Percentiles rank a stretch among this genome's conserved stretches.
Conservation (phyloP, 2,888 invertebrate species). For the Aleiodes testaceus region DNA sequence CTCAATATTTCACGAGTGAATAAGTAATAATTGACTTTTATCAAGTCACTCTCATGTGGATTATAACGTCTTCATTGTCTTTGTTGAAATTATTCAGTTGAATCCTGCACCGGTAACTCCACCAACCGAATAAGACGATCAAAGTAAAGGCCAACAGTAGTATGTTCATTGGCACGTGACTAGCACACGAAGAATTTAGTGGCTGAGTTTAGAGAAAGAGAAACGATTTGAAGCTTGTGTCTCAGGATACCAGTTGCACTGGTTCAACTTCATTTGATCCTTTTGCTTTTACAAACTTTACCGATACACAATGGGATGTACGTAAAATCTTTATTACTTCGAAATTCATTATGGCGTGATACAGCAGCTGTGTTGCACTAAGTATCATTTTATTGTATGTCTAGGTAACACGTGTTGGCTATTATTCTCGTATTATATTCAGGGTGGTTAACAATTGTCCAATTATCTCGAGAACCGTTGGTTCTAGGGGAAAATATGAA, state of each 20-base stretch:
- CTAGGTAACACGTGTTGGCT: not conserved
- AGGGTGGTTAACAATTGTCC: too few relatives aligned
- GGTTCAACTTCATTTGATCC: not conserved
- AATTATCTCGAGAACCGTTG: too few relatives aligned
- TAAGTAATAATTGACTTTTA: too few relatives aligned
- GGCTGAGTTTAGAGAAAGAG: not conserved
- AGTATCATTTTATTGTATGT: conserved; percentile 3
- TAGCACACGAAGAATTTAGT: conserved; percentile 19
- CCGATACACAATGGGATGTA: not conserved
- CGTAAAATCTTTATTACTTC: not conserved
- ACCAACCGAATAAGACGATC: conserved; percentile 1
- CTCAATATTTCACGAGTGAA: too few relatives aligned
- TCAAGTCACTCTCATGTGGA: too few relatives aligned
- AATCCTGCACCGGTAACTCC: not conserved
- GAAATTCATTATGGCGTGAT: conserved; percentile 1
- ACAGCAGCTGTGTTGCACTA: not conserved
- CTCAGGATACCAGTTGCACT: conserved; percentile 26
- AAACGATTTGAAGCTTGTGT: conserved; percentile 12
- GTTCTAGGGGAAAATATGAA: too few relatives aligned
- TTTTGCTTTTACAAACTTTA: conserved; percentile 5
- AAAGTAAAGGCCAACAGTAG: conserved; percentile 10
- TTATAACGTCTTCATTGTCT: not conserved
- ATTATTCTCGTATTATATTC: too few relatives aligned
- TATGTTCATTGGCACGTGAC: conserved; percentile 37
- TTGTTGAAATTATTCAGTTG: conserved; percentile 16